Percentiles rank a stretch among this genome's conserved stretches.
These are phyloP conservation scores for Carapus acus DNA, from an alignment of 2,797 vertebrate genomes.

Conservation along the genomic window DNA sequence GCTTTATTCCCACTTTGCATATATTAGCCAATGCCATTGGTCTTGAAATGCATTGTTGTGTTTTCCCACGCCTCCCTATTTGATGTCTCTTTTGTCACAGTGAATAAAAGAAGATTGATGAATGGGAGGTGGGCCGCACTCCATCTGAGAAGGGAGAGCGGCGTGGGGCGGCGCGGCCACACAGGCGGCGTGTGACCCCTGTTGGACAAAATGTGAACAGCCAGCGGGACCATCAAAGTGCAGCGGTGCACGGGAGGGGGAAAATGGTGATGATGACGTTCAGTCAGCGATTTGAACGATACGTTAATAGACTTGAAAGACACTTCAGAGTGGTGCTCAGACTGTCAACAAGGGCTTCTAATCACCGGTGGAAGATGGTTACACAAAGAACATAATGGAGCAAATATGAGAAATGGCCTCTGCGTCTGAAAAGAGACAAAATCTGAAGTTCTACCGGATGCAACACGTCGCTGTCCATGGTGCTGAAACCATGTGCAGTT, in stretches of 20 bases:
- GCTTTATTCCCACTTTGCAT: constrained; percentile 62
- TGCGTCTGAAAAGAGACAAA: no score
- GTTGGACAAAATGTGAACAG: constrained; percentile 42
- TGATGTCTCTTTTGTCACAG: constrained; percentile 69
- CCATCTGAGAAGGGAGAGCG: constrained; percentile 19
- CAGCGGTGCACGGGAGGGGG: no score
- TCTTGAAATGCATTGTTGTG: constrained; percentile 63
- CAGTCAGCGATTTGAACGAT: no score
- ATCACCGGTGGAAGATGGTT: no score
- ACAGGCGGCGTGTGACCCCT: constrained; percentile 39
- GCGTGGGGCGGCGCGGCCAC: not conserved
- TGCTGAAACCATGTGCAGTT: not conserved
- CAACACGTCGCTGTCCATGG: not conserved
- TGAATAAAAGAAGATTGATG: constrained; percentile 67
- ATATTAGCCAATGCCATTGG: constrained; percentile 59
- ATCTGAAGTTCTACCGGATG: no score
- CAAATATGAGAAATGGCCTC: no score
- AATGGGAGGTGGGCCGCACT: constrained; percentile 50
- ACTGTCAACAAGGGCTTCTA: no score
- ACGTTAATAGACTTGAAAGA: no score
- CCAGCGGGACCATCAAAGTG: not conserved
- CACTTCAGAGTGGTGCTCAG: no score
- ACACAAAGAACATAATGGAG: no score
- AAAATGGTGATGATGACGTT: no score
- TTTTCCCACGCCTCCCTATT: constrained; percentile 67